Conservation (phyloP, 2,113 vertebrate species). For the Pygoscelis adeliae region DNA sequence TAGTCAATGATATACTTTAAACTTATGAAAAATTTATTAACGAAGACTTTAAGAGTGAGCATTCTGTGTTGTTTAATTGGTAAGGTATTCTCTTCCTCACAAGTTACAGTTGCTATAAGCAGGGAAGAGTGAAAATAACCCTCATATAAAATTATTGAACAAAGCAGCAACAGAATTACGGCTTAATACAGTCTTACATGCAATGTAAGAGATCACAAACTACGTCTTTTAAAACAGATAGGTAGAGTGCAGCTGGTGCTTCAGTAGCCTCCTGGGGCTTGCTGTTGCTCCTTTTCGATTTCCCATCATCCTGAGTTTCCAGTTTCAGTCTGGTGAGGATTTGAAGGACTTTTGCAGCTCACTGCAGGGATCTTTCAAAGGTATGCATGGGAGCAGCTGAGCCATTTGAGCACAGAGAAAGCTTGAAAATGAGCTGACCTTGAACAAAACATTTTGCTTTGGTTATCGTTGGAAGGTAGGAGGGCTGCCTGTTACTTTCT, state of each 20-base stretch:
- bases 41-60: neutral
- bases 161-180: neutral
- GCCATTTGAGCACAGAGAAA: neutral
- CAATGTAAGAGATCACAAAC: neutral
- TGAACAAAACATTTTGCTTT: slow-evolving; percentile 46
- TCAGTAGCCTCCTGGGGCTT: neutral
- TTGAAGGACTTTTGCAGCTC: slow-evolving; percentile 35
- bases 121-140: neutral
- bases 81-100: neutral
- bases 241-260: neutral
- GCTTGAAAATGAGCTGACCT: slow-evolving; percentile 47
- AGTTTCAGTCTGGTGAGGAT: slow-evolving; percentile 20
- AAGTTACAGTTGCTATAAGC: neutral
- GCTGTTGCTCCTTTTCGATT: slow-evolving; percentile 30
- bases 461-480: neutral
- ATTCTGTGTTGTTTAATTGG: neutral
- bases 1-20: neutral
- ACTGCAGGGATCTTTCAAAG: slow-evolving; percentile 22
- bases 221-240: neutral
- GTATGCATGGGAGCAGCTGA: slow-evolving; percentile 21
- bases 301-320: neutral
- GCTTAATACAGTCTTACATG: neutral
- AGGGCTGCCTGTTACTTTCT: neutral
- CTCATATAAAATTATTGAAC: neutral
- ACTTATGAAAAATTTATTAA: neutral